Evolutionary conservation across 2,113 vertebrate genomes (phyloP).

Genomic region (Passer montanus): DNA sequence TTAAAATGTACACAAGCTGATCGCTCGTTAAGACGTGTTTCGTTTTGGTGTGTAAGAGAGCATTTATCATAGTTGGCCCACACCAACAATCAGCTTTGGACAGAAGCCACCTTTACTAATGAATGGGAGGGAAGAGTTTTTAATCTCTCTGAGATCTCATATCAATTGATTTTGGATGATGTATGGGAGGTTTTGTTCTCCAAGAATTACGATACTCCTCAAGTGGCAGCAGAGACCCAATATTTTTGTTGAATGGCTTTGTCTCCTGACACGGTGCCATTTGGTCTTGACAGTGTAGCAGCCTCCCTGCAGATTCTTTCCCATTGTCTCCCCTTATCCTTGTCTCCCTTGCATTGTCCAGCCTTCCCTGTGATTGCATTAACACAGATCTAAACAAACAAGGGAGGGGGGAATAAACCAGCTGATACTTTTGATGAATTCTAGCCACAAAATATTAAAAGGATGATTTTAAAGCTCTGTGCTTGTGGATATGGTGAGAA

Average conservation of each 20-base stretch:
- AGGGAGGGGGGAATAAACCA: neutral
- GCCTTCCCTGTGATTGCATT: neutral
- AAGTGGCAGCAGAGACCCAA: conserved; percentile 17
- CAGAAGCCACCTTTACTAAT: conserved; percentile 61
- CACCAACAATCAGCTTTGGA: conserved; percentile 48
- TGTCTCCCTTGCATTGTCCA: neutral
- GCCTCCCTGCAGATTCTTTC: neutral
- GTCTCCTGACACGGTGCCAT: conserved; percentile 5
- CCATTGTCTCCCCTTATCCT: conserved; percentile 9
- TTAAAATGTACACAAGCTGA: conserved; percentile 47
- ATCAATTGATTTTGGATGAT: conserved; percentile 67
- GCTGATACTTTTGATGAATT: neutral
- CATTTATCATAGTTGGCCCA: conserved; percentile 60
- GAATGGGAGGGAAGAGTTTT: conserved; percentile 55
- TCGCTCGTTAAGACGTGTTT: conserved; percentile 39
- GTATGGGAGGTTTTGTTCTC: conserved; percentile 58
- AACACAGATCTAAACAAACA: conserved; percentile 6
- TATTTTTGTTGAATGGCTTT: conserved; percentile 25
- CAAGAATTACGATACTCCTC: conserved; percentile 50
- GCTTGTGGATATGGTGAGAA: neutral
- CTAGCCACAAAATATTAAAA: neutral
- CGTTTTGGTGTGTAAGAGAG: conserved; percentile 18
- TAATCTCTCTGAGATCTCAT: conserved; percentile 62
- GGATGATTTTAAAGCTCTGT: neutral
- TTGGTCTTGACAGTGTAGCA: neutral